Conservation (phyloP, 2,888 invertebrate genomes). For the Dolomedes plantarius region DNA sequence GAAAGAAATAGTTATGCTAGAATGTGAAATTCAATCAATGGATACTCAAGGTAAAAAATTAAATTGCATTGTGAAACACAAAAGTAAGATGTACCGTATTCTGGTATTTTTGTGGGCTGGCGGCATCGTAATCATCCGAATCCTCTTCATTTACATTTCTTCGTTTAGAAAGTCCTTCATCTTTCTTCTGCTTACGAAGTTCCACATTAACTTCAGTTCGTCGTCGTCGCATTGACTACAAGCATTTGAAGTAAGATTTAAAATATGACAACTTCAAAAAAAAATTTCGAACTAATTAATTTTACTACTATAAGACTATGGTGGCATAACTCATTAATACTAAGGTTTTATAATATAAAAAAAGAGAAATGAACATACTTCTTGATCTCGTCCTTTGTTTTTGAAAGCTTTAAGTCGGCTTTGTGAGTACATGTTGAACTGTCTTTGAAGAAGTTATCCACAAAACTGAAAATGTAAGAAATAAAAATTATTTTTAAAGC, state of each 20-base stretch:
- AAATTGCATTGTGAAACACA: too few species aligned
- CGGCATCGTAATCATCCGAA: conserved; percentile 74
- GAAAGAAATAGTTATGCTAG: too few species aligned
- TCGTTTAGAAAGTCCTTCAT: conserved; percentile 93
- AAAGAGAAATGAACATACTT: conserved; percentile 74
- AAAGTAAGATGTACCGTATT: conserved; percentile 74
- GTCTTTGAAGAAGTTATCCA: neutral
- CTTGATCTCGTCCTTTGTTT: conserved; percentile 85
- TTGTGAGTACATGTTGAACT: conserved; percentile 43
- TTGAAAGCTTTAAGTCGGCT: conserved; percentile 82
- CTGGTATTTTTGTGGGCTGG: conserved; percentile 76
- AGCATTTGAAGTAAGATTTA: neutral
- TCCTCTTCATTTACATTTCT: conserved; percentile 85
- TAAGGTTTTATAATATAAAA: too few species aligned
- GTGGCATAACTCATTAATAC: too few species aligned
- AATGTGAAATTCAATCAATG: too few species aligned
- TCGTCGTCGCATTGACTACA: conserved; percentile 90
- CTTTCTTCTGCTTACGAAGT: conserved; percentile 92
- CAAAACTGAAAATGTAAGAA: neutral
- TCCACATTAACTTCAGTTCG: conserved; percentile 93
- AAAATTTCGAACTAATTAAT: neutral
- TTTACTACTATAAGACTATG: too few species aligned
- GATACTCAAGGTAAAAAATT: too few species aligned
- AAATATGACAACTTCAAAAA: too few species aligned
- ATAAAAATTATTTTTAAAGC: too few species aligned